Percentiles rank a stretch among this genome's conserved stretches.
Conservation (phyloP, 2,113 vertebrate species). For the Pseudorasbora parva region DNA sequence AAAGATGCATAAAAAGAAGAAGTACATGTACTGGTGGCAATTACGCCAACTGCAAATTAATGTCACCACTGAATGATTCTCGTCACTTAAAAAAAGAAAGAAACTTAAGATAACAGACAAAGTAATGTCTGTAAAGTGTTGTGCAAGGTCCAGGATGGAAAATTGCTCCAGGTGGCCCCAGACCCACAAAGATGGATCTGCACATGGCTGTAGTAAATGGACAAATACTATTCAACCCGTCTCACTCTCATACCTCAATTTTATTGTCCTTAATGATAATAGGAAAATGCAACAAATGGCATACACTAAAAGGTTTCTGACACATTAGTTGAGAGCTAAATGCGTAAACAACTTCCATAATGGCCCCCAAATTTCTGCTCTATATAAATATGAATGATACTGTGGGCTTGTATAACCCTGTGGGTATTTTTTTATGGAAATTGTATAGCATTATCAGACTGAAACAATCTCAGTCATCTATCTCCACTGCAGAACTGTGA, state of each 20-base stretch:
- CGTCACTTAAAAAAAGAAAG: neutral
- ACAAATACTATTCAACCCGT: neutral
- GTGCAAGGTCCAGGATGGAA: conserved; percentile 19
- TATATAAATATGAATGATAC: neutral
- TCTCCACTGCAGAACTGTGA: neutral
- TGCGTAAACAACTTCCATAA: conserved; percentile 15
- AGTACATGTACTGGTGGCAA: neutral
- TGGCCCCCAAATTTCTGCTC: neutral
- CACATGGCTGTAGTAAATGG: neutral
- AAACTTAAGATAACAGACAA: conserved; percentile 60
- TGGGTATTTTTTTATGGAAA: conserved; percentile 16
- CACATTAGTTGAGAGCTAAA: conserved; percentile 2
- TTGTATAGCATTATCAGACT: neutral
- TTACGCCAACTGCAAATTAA: neutral
- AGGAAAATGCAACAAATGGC: neutral
- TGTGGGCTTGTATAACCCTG: neutral
- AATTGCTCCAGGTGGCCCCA: neutral
- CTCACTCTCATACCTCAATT: neutral
- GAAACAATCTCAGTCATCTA: neutral
- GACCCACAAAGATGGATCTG: conserved; percentile 20
- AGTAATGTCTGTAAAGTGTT: conserved; percentile 29
- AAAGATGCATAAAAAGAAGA: neutral
- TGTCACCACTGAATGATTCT: neutral
- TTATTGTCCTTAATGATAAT: conserved; percentile 2
- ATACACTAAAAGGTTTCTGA: neutral